Base-by-base conservation (phyloP, 2,888 invertebrate species). In the Rhabditophanes sp. region DNA sequence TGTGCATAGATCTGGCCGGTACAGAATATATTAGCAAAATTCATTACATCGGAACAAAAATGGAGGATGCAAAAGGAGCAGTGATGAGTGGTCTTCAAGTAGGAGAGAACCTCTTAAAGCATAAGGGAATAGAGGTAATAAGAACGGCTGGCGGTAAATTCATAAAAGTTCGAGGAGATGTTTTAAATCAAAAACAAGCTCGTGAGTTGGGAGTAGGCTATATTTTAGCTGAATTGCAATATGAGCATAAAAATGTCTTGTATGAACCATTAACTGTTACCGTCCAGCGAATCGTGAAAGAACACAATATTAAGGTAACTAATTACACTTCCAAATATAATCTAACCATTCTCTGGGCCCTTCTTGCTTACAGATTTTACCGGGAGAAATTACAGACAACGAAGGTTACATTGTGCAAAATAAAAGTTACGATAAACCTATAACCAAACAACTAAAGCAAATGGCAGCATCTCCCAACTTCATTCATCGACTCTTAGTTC, bases 1-100 rank as follows among this genome's bases (percentile, higher is more conserved):
- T 63, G 63, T 64, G 64, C 33, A 64, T 64, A 25, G 64, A 64
- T 38, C 36, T 60, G 25, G 62, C 61, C 4, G 63, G 63, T 30
- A 63, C 63, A 1, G 60, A 62, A 30, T 63, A 63, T 34, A 59
- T 63, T 15, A 45, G 54, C 9, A 61, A 56, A 39, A 62, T 61
- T 28, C 62, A 63, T 22, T 56, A 63, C 29, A 25, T 62, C 12
- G 63, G 63, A 25, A 57, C 44, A 5, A 64, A 61, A 25, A 62
- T 64, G 58, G 64, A 62, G 26, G 56, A 54, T 27, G 63, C 63
- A 8, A 62, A 60, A 33, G 60, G 58, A 6, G 59, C 54, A 4
- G 54, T 63, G 9, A 53, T 58, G 29, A 54, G 58, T 12, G 64
- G 64, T 3, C 34, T 63, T 1, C 56, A 62, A 42, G 55, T 45